Conservation (phyloP, 2,797 vertebrate genomes). For the Mormyrops boulengeri region DNA sequence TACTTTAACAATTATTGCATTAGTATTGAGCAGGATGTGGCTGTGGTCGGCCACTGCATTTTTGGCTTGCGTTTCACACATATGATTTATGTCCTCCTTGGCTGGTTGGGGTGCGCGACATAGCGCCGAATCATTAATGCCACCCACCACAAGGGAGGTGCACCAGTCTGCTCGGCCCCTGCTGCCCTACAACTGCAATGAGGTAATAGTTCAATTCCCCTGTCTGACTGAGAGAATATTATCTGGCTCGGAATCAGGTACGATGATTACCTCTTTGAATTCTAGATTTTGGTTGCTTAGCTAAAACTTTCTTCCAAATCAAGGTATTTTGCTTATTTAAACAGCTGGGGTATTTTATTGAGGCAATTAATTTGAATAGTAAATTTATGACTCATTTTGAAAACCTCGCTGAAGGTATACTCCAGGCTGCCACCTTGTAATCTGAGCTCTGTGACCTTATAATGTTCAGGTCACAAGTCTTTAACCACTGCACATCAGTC, state of each 20-base stretch:
- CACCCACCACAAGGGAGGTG: not conserved
- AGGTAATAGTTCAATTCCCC: not conserved
- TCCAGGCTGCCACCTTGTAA: not conserved
- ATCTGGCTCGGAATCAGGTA: not conserved
- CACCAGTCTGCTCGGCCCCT: not conserved
- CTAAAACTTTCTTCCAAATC: not conserved
- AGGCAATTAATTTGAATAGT: not conserved
- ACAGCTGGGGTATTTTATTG: not conserved
- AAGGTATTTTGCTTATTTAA: not conserved
- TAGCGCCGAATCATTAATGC: not conserved
- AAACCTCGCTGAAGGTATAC: not conserved
- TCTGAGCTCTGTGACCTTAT: not conserved
- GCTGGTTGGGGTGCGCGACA: not conserved
- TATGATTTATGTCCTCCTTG: not conserved
- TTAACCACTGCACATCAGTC: not conserved
- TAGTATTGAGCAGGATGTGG: constrained; percentile 3
- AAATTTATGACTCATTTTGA: not conserved
- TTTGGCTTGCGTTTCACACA: constrained; percentile 5
- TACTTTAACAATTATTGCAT: constrained; percentile 9
- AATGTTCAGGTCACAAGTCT: not conserved
- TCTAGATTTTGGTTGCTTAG: not conserved
- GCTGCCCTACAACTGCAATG: not conserved
- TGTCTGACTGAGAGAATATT: not conserved
- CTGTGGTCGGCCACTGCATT: not conserved
- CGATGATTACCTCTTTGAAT: not conserved